A percentile compares a stretch with the other conserved stretches of the same genome.
Evolutionary conservation across 2,113 vertebrate species (phyloP).

Genomic region (Agapornis roseicollis): DNA sequence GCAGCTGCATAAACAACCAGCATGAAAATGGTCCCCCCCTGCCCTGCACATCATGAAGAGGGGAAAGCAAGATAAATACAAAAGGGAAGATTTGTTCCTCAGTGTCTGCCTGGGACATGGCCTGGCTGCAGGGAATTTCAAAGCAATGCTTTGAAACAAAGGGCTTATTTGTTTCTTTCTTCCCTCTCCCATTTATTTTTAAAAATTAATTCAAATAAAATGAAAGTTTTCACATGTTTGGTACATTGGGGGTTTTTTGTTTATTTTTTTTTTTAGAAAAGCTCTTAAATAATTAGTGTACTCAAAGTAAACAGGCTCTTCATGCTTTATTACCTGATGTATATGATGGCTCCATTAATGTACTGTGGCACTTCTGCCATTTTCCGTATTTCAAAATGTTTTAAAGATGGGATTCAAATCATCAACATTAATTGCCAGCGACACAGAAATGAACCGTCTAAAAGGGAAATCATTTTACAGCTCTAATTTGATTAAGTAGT

Average conservation of each 20-base stretch:
- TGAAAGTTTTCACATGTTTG: neutral
- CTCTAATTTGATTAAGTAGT: constrained; percentile 78
- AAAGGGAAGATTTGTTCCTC: neutral
- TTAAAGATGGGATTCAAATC: constrained; percentile 63
- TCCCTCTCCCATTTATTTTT: neutral
- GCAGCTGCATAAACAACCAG: neutral
- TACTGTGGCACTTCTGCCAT: constrained; percentile 58
- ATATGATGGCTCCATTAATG: constrained; percentile 73
- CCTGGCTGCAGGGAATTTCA: neutral
- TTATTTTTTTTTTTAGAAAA: constrained; percentile 54
- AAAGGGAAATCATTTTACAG: constrained; percentile 76
- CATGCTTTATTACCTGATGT: constrained; percentile 75
- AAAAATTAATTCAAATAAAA: constrained; percentile 8
- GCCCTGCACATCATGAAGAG: neutral
- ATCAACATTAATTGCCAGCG: constrained; percentile 78
- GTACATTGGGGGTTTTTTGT: too few species aligned
- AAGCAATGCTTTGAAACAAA: neutral
- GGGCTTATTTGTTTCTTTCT: neutral
- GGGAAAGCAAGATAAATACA: neutral
- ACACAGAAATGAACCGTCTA: constrained; percentile 73
- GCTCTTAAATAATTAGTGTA: constrained; percentile 77
- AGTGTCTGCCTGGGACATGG: neutral
- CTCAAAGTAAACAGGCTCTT: constrained; percentile 74
- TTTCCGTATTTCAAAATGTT: constrained; percentile 55
- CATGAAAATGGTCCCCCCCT: accelerated